Evolutionary conservation across 2,888 invertebrate species (phyloP).

Genomic region (Drosophila eohydei): DNA sequence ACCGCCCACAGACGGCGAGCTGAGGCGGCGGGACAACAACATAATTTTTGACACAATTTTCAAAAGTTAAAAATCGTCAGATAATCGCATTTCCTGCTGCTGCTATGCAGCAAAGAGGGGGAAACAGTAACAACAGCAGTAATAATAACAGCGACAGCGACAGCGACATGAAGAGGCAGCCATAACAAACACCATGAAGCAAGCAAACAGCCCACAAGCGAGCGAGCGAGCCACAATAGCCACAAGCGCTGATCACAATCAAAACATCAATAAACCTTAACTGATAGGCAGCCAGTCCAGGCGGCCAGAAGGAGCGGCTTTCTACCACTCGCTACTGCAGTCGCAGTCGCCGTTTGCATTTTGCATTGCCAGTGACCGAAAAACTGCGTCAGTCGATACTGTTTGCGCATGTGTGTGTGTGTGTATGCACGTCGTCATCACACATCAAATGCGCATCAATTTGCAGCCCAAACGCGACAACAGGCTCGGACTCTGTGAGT

Average conservation of each 20-base stretch:
- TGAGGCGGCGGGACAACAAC: constrained; percentile 55
- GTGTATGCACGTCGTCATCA: constrained; percentile 55
- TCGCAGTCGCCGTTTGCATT: constrained; percentile 24
- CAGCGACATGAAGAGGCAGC: constrained; percentile 57
- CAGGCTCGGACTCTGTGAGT: constrained; percentile 38
- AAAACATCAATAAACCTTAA: constrained; percentile 81
- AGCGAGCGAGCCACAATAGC: constrained; percentile 52
- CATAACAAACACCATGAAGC: constrained; percentile 68
- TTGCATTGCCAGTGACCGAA: constrained; percentile 53
- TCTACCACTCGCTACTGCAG: constrained; percentile 16
- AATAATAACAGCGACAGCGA: constrained; percentile 37
- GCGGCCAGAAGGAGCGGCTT: constrained; percentile 34
- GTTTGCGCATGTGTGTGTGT: background rate
- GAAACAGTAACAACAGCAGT: constrained; percentile 18
- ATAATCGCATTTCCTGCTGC: constrained; percentile 57
- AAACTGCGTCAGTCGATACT: constrained; percentile 40
- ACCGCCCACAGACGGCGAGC: background rate
- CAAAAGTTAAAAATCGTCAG: constrained; percentile 63
- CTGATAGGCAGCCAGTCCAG: constrained; percentile 63
- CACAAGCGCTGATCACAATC: constrained; percentile 75
- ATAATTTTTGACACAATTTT: constrained; percentile 79
- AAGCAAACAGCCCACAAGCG: constrained; percentile 29
- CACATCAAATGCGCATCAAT: constrained; percentile 76
- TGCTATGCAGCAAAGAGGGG: constrained; percentile 2
- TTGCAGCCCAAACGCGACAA: constrained; percentile 67